Percentiles rank a stretch among this genome's conserved stretches.
Evolutionary conservation across 2,113 vertebrate genomes (phyloP).

Genomic region (Gobius niger): DNA sequence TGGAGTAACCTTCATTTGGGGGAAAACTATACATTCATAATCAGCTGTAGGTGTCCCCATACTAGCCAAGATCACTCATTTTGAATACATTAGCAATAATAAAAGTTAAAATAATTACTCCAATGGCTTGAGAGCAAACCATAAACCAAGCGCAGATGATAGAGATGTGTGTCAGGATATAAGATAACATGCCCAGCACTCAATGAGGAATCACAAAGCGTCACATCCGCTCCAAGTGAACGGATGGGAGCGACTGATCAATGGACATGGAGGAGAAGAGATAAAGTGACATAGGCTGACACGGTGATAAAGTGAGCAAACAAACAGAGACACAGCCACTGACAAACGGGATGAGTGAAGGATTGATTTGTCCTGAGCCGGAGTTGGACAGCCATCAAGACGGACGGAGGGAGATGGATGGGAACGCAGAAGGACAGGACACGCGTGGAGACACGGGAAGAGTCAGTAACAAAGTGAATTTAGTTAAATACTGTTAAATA

Average conservation of each 20-base stretch:
- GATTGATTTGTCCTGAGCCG: constrained; percentile 55
- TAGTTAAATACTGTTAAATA: too few species aligned
- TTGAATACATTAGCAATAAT: too few species aligned
- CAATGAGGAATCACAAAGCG: constrained; percentile 17
- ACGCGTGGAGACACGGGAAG: constrained; percentile 29
- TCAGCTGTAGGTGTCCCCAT: neutral
- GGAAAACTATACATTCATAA: too few species aligned
- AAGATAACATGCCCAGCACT: constrained; percentile 12
- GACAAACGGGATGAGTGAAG: constrained; percentile 47
- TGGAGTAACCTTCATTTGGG: too few species aligned
- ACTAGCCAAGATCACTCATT: constrained; percentile 6
- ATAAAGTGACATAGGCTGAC: constrained; percentile 57
- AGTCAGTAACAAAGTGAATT: neutral
- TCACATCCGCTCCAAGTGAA: constrained; percentile 16
- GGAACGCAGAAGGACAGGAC: constrained; percentile 41
- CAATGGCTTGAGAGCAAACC: neutral
- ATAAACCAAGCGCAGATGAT: neutral
- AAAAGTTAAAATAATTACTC: too few species aligned
- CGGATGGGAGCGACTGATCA: constrained; percentile 29
- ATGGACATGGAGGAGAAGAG: constrained; percentile 35
- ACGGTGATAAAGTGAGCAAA: constrained; percentile 60
- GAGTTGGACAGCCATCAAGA: constrained; percentile 48
- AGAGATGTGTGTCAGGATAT: neutral
- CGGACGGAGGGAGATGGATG: constrained; percentile 53
- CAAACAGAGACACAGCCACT: constrained; percentile 55